phyloP scores from a whole-genome alignment of 23 tunicate genomes.

The Phallusia fumigata region DNA sequence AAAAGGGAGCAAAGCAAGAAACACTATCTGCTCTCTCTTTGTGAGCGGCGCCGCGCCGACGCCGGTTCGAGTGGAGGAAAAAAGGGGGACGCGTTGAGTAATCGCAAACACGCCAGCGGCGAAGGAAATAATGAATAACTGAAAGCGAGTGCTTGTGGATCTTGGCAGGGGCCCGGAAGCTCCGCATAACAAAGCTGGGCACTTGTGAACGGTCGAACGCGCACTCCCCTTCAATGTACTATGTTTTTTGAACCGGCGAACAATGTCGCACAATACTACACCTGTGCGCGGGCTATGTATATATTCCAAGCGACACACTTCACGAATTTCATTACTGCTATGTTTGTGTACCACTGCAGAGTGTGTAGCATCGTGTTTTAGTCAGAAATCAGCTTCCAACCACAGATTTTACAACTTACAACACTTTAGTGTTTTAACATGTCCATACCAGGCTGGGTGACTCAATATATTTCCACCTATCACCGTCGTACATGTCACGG shows the following conservation, averaged over 20 bases:
- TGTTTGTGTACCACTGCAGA: no score
- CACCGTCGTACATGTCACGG: no score
- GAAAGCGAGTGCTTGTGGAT: constrained; percentile 1
- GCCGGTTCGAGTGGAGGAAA: neutral
- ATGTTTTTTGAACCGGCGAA: neutral
- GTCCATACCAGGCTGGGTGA: no score
- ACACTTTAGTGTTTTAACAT: no score
- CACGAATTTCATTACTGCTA: no score
- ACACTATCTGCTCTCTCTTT: neutral
- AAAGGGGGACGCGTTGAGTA: neutral
- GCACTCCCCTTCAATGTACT: neutral
- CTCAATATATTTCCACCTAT: no score
- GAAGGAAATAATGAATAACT: constrained; percentile 9
- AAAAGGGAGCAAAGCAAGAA: constrained; percentile 7
- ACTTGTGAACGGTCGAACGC: neutral
- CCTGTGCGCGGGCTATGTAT: no score
- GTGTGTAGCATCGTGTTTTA: no score
- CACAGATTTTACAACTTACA: no score
- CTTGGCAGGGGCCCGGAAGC: constrained; percentile 11
- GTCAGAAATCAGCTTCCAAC: no score
- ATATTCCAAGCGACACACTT: no score
- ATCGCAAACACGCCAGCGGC: constrained; percentile 15
- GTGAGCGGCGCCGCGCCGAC: constrained; percentile 7
- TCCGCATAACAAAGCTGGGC: neutral
- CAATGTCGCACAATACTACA: no score